Conservation (phyloP, 2,113 vertebrate genomes). For the Nerophis lumbriciformis region DNA sequence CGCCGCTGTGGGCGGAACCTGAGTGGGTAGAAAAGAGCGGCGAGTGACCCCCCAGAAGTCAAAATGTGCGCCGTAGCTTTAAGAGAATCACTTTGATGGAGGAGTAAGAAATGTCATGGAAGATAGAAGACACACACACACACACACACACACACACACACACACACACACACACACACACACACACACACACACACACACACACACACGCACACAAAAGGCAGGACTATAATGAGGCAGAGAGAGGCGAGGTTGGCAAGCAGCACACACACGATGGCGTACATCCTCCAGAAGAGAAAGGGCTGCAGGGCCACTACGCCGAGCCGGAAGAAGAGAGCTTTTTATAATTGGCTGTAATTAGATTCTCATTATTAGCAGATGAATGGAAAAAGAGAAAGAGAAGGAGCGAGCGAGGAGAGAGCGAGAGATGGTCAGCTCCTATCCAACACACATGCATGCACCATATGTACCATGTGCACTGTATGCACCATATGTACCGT, state of each 20-base stretch:
- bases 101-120: no score
- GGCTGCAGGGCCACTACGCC: constrained; percentile 15
- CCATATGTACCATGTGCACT: no score
- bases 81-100: no score
- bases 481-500: no score
- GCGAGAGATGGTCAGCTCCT: constrained; percentile 55
- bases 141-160: constrained; percentile 4
- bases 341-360: constrained; percentile 71
- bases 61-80: no score
- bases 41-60: no score
- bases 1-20: constrained; percentile 87
- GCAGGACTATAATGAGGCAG: constrained; percentile 37
- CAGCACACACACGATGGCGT: neutral
- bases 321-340: constrained; percentile 34
- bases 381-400: constrained; percentile 55
- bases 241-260: neutral
- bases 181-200: constrained; percentile 5
- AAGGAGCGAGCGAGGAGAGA: constrained; percentile 44
- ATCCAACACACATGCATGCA: constrained; percentile 27
- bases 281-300: constrained; percentile 17
- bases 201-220: constrained; percentile 13
- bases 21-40: constrained; percentile 7
- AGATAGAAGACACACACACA: neutral
- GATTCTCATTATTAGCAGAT: constrained; percentile 63
- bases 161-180: constrained; percentile 4